Evolutionary conservation across 37 sponge, comb jelly and placozoan genomes (phyloP).

Genomic region (Geodia barretti): DNA sequence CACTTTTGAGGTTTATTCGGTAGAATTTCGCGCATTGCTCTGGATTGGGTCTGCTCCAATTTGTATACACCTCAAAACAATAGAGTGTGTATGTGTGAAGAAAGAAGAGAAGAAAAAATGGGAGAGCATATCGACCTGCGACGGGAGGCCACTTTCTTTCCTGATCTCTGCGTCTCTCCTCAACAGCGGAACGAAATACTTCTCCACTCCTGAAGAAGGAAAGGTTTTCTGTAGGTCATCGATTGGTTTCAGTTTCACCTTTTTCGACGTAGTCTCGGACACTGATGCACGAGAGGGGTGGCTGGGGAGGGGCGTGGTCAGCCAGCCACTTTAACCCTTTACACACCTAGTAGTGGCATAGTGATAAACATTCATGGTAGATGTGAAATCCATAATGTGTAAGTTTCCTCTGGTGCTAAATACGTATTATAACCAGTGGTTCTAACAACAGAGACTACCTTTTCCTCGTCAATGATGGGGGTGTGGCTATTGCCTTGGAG

Average conservation of each 20-base stretch:
- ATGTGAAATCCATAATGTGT: background rate
- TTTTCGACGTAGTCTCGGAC: slow-evolving; percentile 39
- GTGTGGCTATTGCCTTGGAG: background rate
- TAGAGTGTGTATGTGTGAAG: too few species aligned
- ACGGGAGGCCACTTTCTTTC: slow-evolving; percentile 14
- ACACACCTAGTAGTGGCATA: slow-evolving; percentile 11
- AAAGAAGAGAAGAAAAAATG: too few species aligned
- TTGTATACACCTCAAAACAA: too few species aligned
- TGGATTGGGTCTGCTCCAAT: too few species aligned
- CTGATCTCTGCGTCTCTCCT: slow-evolving; percentile 21
- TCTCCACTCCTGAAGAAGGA: slow-evolving; percentile 9
- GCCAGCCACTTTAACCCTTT: slow-evolving; percentile 20
- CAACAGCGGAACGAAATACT: slow-evolving; percentile 39
- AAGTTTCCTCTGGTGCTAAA: too few species aligned
- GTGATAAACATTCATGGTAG: background rate
- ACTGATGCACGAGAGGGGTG: slow-evolving; percentile 5
- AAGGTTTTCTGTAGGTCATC: too few species aligned
- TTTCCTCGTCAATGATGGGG: background rate
- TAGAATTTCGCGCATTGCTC: too few species aligned
- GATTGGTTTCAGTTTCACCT: too few species aligned
- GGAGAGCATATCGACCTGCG: slow-evolving; percentile 15
- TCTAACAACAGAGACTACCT: too few species aligned
- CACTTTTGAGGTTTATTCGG: too few species aligned
- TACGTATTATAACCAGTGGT: background rate
- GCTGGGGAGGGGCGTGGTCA: slow-evolving; percentile 31